Percentiles rank a stretch among this genome's conserved stretches.
Conservation (phyloP, 1,140 invertebrate species). For the Pomacea maculata region DNA sequence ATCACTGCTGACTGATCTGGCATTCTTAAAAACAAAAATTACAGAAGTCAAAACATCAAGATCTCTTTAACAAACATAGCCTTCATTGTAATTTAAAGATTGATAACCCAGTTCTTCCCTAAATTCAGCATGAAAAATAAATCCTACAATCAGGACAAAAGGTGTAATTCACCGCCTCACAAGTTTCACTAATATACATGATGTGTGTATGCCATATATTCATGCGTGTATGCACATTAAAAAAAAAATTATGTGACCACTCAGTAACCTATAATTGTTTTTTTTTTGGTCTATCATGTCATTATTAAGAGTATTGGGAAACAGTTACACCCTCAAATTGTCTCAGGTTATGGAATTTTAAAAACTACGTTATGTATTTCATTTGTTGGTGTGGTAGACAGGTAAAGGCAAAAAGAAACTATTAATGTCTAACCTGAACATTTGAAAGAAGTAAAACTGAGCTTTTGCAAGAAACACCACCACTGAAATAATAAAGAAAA, state of each 20-base stretch:
- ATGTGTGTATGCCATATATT: too few relatives aligned
- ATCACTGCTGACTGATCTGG: slow-evolving; percentile 40
- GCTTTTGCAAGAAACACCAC: slow-evolving; percentile 23
- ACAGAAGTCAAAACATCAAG: neutral
- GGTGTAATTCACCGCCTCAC: neutral
- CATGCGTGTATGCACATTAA: too few relatives aligned
- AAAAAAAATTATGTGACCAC: too few relatives aligned
- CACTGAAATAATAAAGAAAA: slow-evolving; percentile 12
- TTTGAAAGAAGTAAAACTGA: slow-evolving; percentile 19
- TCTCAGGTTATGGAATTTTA: too few relatives aligned
- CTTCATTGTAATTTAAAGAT: neutral
- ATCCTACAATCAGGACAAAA: neutral
- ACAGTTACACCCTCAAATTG: too few relatives aligned
- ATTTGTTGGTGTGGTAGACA: too few relatives aligned
- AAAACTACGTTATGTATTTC: too few relatives aligned
- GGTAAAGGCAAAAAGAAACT: too few relatives aligned
- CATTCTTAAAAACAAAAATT: neutral
- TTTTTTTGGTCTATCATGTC: too few relatives aligned
- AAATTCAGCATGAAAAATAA: neutral
- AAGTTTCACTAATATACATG: too few relatives aligned
- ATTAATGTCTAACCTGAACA: slow-evolving; percentile 17
- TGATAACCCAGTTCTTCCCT: neutral
- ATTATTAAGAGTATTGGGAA: too few relatives aligned
- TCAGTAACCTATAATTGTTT: too few relatives aligned
- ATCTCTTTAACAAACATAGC: neutral